Evolutionary conservation across 1,140 invertebrate species (phyloP), one percentile per base, ranked within the genome.

Genomic region (Lycorma delicatula): DNA sequence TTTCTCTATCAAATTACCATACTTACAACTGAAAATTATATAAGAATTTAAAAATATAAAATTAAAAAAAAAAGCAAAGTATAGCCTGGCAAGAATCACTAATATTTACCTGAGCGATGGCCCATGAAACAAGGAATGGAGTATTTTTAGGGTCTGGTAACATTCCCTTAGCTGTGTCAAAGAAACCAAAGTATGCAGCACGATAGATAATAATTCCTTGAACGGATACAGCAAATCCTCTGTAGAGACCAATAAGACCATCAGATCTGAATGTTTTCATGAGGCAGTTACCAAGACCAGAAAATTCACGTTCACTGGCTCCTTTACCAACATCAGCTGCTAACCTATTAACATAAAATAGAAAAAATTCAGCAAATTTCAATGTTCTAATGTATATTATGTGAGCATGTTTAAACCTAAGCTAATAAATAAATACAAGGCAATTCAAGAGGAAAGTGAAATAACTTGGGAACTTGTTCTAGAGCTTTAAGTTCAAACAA

Each of bases 111-210:
- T 85, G 83, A 71, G 89, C 90, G 69, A 94, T 90, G 68, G 81
- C 74, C 84, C 87, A 93, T 22, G 86, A 88, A 47, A 86, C 68
- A 25, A 87, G 59, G 67, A 93, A 74, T 58, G 83, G 81, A 59
- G 87, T 88, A 67, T 89, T 87, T 73, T 88, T 87, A 6, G 85
- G 82, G 62, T 93, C 85, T 9, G 90, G 84, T 54, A 94, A 69
- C 78, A 94, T 87, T 62, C 86, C 90, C 72, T 91, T 91, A 60
- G 89, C 84, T 55, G 91, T 94, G 71, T 96, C 93, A 68, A 88
- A 96, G 74, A 91, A 87, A 63, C 93, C 93, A 69, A 96, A 96
- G 77, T 93, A 96, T 48, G 89, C 86, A 18, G 91, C 92, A 72
- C 91, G 80, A 70, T 89, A 90, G 70, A 89, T 87, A 53, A 89